Conservation (phyloP, 2,888 invertebrate genomes). For the Coelopa pilipes region DNA sequence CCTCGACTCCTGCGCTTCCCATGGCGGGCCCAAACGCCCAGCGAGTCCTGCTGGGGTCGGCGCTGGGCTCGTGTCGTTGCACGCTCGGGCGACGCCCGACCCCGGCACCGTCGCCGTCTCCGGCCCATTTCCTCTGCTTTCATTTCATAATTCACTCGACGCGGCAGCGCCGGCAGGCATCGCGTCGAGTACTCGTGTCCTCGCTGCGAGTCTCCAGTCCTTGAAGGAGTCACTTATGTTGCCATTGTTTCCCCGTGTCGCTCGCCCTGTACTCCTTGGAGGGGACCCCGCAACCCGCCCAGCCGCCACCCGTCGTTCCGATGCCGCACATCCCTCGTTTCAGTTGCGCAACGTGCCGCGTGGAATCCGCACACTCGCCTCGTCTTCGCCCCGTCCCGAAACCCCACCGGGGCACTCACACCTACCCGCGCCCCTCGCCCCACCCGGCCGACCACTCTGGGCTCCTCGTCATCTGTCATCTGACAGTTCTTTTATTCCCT, state of each 20-base stretch:
- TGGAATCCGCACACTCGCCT: slow-evolving; percentile 23
- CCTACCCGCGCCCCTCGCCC: no score
- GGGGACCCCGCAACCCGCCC: not conserved
- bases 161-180: not conserved
- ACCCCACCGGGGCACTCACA: slow-evolving; percentile 35
- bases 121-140: not conserved
- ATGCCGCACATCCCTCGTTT: slow-evolving; percentile 10
- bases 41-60: slow-evolving; percentile 10
- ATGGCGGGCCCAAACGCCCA: not conserved
- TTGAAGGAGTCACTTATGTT: slow-evolving; percentile 26
- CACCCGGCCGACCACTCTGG: not conserved
- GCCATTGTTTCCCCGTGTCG: slow-evolving; percentile 9
- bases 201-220: not conserved
- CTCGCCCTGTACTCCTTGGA: not conserved
- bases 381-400: slow-evolving; percentile 10
- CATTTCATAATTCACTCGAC: slow-evolving; percentile 7
- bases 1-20: not conserved
- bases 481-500: slow-evolving; percentile 48
- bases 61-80: slow-evolving; percentile 19
- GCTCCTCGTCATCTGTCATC: slow-evolving; percentile 8
- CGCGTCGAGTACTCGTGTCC: slow-evolving; percentile 17
- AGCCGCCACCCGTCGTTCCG: not conserved
- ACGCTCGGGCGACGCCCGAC: no score
- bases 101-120: not conserved
- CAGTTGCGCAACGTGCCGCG: not conserved